Conservation (phyloP, 2,888 invertebrate genomes). For the Drosophila glabriapex region DNA sequence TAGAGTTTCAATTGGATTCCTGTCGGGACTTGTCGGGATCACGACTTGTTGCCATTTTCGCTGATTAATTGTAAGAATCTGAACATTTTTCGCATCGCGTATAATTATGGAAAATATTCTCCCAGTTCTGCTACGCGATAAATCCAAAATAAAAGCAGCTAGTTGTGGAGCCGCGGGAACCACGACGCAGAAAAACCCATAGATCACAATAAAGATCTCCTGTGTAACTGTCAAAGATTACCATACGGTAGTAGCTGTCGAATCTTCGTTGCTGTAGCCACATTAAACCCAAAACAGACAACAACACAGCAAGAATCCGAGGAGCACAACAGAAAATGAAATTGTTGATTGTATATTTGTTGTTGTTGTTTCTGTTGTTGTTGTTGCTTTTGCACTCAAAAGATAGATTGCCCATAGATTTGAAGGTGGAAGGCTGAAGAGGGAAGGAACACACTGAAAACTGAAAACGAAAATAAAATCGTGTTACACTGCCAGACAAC, state of each 20-base stretch:
- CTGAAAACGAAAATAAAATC: slow-evolving; percentile 67
- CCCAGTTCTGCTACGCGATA: background rate
- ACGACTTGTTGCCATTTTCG: background rate
- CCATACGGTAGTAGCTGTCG: slow-evolving; percentile 69
- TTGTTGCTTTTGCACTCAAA: slow-evolving; percentile 64
- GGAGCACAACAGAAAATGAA: slow-evolving; percentile 34
- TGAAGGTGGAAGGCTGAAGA: slow-evolving; percentile 33
- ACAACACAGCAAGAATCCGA: slow-evolving; percentile 15
- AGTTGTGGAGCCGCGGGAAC: background rate
- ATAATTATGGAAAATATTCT: background rate
- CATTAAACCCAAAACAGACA: slow-evolving; percentile 43
- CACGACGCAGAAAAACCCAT: slow-evolving; percentile 22
- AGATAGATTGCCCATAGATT: slow-evolving; percentile 75
- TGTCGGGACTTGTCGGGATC: no score
- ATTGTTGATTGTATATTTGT: slow-evolving; percentile 69
- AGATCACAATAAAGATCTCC: slow-evolving; percentile 71
- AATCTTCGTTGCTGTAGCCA: slow-evolving; percentile 47
- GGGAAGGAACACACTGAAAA: slow-evolving; percentile 30
- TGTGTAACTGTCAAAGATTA: slow-evolving; percentile 64
- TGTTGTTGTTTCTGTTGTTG: slow-evolving; percentile 48
- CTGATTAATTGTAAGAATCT: background rate
- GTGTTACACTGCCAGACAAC: slow-evolving; percentile 52
- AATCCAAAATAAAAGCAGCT: background rate
- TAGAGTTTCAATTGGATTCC: background rate
- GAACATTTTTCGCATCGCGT: background rate